Evolutionary conservation across 2,113 vertebrate genomes (phyloP).

Genomic region (Stegostoma tigrinum): DNA sequence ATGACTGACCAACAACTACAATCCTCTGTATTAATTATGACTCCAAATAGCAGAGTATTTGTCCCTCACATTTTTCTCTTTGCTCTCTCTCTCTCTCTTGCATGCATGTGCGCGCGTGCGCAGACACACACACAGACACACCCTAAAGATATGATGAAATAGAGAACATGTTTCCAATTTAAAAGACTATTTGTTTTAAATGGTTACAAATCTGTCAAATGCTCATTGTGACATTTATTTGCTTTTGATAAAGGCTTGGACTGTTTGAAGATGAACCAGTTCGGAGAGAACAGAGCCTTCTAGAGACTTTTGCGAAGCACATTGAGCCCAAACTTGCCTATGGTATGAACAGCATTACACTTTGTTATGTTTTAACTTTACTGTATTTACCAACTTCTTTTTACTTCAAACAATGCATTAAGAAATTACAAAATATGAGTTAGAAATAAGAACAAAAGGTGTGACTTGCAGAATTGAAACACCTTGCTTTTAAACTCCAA

Average conservation of each 20-base stretch:
- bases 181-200: background rate
- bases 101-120: too few species aligned
- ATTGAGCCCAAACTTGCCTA: constrained; percentile 78
- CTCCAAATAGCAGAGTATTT: too few species aligned
- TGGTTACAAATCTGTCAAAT: background rate
- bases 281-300: constrained; percentile 68
- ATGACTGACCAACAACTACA: too few species aligned
- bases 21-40: too few species aligned
- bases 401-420: background rate
- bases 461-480: background rate
- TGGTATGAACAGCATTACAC: constrained; percentile 56
- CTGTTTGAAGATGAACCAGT: constrained; percentile 75
- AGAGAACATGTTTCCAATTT: background rate
- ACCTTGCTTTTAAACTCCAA: background rate
- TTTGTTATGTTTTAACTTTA: background rate
- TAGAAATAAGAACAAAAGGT: background rate
- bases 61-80: background rate
- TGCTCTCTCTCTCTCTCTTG: background rate
- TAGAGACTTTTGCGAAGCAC: constrained; percentile 77
- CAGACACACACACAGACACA: too few species aligned
- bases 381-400: background rate
- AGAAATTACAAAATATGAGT: background rate
- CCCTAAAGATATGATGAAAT: background rate
- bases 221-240: background rate
- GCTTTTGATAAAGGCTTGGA: constrained; percentile 64